Conservation (phyloP, 2,797 vertebrate genomes). For the Chaenodraco wilsoni region DNA sequence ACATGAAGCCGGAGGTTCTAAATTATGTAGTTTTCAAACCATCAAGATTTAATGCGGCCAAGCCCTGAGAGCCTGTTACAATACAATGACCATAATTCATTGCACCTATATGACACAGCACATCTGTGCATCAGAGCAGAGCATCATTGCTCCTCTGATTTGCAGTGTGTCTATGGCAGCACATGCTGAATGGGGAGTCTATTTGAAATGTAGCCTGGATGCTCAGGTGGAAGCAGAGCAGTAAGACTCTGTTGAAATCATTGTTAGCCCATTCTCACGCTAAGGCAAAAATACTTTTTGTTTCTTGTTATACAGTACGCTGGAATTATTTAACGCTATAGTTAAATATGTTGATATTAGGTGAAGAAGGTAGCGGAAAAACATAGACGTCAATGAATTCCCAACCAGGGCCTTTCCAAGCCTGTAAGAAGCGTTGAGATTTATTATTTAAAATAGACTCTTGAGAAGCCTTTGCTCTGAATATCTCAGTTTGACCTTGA, state of each 20-base stretch:
- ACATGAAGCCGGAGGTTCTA: slow-evolving; percentile 36
- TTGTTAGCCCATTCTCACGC: slow-evolving; percentile 25
- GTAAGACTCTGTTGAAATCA: slow-evolving; percentile 13
- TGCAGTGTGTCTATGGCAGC: slow-evolving; percentile 39
- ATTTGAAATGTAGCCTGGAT: slow-evolving; percentile 44
- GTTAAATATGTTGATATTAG: not conserved
- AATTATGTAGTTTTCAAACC: slow-evolving; percentile 56
- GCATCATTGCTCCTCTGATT: slow-evolving; percentile 45
- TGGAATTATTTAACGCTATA: not conserved
- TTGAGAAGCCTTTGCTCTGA: slow-evolving; percentile 21
- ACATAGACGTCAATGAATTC: not conserved
- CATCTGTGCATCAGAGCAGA: slow-evolving; percentile 47
- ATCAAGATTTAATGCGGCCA: slow-evolving; percentile 54
- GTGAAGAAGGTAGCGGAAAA: not conserved
- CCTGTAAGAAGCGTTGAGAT: slow-evolving; percentile 11
- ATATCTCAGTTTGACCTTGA: slow-evolving; percentile 66
- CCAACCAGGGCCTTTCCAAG: not conserved
- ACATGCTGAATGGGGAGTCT: slow-evolving; percentile 30
- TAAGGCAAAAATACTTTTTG: not conserved
- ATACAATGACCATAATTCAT: slow-evolving; percentile 61
- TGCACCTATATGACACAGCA: slow-evolving; percentile 44
- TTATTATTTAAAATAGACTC: slow-evolving; percentile 7
- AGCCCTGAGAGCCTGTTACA: slow-evolving; percentile 49
- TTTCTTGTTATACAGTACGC: not conserved
- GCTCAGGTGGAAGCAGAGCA: slow-evolving; percentile 26